Evolutionary conservation across 23 tunicate species (phyloP), one percentile per base, ranked within the genome.

Genomic region (Halocynthia aurantium): DNA sequence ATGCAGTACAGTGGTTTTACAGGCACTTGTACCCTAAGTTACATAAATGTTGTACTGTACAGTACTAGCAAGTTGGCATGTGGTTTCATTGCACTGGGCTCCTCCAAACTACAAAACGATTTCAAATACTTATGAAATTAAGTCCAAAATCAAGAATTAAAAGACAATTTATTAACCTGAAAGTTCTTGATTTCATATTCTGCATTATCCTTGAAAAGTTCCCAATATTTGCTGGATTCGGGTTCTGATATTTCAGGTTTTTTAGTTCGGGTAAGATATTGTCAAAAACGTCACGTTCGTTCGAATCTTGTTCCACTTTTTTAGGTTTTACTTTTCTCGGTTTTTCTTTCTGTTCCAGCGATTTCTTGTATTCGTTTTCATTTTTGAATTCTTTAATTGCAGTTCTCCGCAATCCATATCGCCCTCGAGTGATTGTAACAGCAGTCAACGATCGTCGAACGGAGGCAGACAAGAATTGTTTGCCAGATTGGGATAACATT

Each of bases 241-340:
- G 77, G 8, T 84, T 80, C 61, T 80, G 67, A 57, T 70, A 89
- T 84, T 84, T 80, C 18, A 89, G 63, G 13, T 87, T 62, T 15
- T 53, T 17, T n/a, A 82, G 12, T 7, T 57, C 82, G 17, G 72
- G 51, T 6, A 77, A 63, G 10, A 83, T 57, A 6, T 74, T 75
- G 11, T 75, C 55, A 10, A 15, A 74, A 20, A 54, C 5, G 22
- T 74, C 56, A 22, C 15, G 5, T 18, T 74, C 78, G 12, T 74
- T 64, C 6, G 15, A 22, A 52, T 54, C 62, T 56, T 74, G 1
- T 54, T 71, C 57, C 60, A 8, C 63, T 8, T 74, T 54, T 54
- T 74, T 64, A 65, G 19, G 19, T 54, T 53, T 56, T 74, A 44
- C 6, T 74, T 74, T 71, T 22, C 44, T 21, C 44, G 51, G 76